phyloP scores from a whole-genome alignment of 2,113 vertebrate species.

The Calypte anna region DNA sequence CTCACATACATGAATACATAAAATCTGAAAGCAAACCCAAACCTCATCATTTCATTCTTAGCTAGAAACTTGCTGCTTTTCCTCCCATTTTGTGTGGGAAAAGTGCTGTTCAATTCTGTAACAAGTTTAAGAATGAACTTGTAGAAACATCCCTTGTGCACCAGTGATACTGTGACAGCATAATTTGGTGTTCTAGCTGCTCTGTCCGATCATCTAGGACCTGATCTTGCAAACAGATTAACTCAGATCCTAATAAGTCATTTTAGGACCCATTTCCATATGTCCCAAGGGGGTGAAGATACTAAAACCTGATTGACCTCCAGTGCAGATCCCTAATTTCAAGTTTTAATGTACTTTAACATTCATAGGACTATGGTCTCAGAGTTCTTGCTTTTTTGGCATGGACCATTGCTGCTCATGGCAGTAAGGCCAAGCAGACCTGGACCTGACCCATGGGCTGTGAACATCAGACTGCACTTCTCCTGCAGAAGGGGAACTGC shows the following conservation, averaged over 20 bases:
- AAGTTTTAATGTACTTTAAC: background rate
- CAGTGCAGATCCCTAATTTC: background rate
- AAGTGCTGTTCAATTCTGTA: background rate
- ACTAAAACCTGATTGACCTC: background rate
- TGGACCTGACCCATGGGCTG: background rate
- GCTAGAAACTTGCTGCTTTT: background rate
- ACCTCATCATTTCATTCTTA: background rate
- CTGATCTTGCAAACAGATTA: background rate
- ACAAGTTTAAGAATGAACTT: background rate
- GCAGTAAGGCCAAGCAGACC: background rate
- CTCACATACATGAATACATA: accelerated
- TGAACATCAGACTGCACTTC: background rate
- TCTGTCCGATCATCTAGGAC: background rate
- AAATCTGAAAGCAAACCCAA: background rate
- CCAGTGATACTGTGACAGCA: background rate
- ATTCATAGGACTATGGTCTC: background rate
- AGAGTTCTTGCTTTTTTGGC: background rate
- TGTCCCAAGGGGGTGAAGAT: background rate
- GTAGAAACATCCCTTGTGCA: background rate
- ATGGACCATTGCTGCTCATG: background rate
- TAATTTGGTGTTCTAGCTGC: background rate
- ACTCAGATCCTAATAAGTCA: background rate
- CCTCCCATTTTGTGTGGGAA: background rate
- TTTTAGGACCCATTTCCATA: background rate
- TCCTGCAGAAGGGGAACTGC: background rate